phyloP scores from a whole-genome alignment of 2,113 vertebrate species.

The Mirza zaza region DNA sequence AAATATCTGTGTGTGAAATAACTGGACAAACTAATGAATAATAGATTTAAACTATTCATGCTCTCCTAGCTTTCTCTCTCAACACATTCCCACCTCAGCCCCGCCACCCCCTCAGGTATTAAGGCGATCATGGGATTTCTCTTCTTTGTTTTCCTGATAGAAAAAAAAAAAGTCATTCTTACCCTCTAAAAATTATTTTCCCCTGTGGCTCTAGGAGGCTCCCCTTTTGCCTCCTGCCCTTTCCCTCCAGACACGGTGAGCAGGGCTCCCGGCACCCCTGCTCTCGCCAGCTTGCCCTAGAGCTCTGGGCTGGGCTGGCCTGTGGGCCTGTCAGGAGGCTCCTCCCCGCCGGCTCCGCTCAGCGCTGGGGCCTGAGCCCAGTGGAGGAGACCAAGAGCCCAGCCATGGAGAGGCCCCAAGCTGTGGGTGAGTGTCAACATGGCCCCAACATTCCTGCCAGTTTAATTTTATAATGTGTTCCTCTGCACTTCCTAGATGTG shows the following conservation, averaged over 20 bases:
- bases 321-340: neutral
- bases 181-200: neutral
- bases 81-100: neutral
- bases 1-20: neutral
- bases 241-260: neutral
- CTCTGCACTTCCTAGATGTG: neutral
- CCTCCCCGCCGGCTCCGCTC: too few relatives aligned
- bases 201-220: neutral
- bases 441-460: neutral
- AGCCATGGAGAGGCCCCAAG: neutral
- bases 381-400: accelerated
- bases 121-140: neutral
- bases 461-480: neutral
- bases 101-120: neutral
- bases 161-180: neutral
- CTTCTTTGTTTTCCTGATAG: too few relatives aligned
- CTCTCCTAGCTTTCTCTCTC: neutral
- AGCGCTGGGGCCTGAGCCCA: neutral
- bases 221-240: neutral
- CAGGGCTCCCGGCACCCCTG: neutral
- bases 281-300: neutral
- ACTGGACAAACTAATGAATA: neutral
- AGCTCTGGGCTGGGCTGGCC: neutral
- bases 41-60: neutral
- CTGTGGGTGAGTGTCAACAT: neutral